phyloP scores from a whole-genome alignment of 2,797 vertebrate genomes.

The Sciurus vulgaris region DNA sequence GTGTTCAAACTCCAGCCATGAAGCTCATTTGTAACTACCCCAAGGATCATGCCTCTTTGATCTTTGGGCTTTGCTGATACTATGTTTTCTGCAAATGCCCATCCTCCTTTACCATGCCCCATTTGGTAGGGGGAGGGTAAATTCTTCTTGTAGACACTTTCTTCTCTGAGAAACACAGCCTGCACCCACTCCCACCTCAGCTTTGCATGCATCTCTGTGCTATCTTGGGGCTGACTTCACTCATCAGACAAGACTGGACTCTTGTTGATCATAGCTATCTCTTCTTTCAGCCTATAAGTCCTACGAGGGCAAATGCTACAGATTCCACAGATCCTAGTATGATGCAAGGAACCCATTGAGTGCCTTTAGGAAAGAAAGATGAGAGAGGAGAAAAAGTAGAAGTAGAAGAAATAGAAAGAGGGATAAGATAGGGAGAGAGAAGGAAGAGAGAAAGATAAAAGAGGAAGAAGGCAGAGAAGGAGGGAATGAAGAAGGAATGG shows the following conservation, averaged over 20 bases:
- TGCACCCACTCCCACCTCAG: background rate
- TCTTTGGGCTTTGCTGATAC: background rate
- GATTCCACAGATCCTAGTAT: background rate
- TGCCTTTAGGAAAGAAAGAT: background rate
- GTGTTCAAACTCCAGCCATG: background rate
- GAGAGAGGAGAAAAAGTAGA: background rate
- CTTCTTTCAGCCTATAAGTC: background rate
- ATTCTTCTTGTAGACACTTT: background rate
- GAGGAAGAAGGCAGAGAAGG: background rate
- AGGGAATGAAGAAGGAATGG: background rate
- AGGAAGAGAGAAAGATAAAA: background rate
- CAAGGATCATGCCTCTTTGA: background rate
- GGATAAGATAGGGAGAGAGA: background rate
- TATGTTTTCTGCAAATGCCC: background rate
- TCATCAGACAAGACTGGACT: background rate
- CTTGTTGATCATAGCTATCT: background rate
- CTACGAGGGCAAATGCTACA: background rate
- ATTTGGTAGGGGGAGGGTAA: accelerated
- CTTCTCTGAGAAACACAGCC: background rate
- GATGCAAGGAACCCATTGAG: background rate
- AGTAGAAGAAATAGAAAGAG: background rate
- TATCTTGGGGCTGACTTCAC: background rate
- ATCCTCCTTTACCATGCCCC: background rate
- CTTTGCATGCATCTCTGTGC: background rate
- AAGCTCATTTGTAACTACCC: background rate